Base-by-base conservation (phyloP, 2,113 vertebrate genomes). In the Centropus unirufus region DNA sequence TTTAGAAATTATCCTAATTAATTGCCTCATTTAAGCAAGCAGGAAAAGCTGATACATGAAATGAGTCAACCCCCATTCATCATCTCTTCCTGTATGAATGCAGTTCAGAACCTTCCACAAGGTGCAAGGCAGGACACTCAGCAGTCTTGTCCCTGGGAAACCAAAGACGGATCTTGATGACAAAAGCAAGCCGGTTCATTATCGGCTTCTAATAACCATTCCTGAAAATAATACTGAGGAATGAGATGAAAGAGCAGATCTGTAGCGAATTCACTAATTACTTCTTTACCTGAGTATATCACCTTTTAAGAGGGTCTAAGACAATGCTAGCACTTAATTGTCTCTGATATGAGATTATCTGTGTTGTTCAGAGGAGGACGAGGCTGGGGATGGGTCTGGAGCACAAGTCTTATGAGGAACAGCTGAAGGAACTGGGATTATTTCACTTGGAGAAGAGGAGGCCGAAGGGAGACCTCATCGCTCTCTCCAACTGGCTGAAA, bases 221-320 rank as follows among this genome's bases (percentile, higher is more conserved):
- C 40, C 87, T 88, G 70, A 94, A 76, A 51, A 69, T 85, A 30
- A 75, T 79, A 17, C 57, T 73, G 75, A 92, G 61, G 42, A 74
- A 54, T n/a, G 26, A 82, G 44, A 68, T 93, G 82, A 96, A 89
- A 79, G 54, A 79, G 54, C 70, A 68, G 42, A 59, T 63, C 42
- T 70, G 54, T 66, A 91, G 47, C 68, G 47, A 70, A 69, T 63
- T 74, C 68, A 68, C 18, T 89, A 89, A 89, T 68, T 36, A 72
- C 51, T 92, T 94, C 87, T 95, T 85, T 72, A 26, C 57, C 67
- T 63, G 83, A 20, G 57, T 75, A 47, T 62, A 87, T 93, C 96
- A 93, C 96, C 39, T 72, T 59, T 72, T 15, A n/a, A 63, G 59
- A 58, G 61, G 26, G 15, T 47, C 18, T 47, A 16, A 63, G 90